These are phyloP conservation scores for Pao palembangensis DNA, from an alignment of 2,113 vertebrate species.

Conservation along the genomic window DNA sequence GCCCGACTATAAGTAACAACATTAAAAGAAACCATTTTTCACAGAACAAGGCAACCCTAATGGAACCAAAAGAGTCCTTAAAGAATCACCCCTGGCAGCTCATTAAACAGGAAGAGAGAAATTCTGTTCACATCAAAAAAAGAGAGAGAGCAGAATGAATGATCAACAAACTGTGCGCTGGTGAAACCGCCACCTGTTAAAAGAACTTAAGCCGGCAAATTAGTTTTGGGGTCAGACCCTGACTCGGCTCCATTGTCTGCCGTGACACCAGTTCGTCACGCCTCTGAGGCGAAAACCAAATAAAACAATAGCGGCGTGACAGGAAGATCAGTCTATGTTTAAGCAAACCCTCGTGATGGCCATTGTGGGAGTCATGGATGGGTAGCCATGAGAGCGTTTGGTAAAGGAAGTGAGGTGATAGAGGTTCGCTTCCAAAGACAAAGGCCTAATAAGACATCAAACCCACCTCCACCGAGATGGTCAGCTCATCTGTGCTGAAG, in stretches of 20 bases:
- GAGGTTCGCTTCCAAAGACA: slow-evolving; percentile 24
- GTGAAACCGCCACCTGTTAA: slow-evolving; percentile 53
- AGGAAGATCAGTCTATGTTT: slow-evolving; percentile 63
- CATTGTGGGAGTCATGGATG: slow-evolving; percentile 62
- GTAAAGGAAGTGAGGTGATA: slow-evolving; percentile 60
- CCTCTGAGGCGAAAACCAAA: slow-evolving; percentile 70
- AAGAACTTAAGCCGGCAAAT: slow-evolving; percentile 64
- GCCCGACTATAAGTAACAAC: slow-evolving; percentile 32
- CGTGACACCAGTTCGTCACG: slow-evolving; percentile 58
- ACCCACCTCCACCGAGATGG: too few species aligned
- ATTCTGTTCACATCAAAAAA: slow-evolving; percentile 3
- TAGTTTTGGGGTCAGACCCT: slow-evolving; percentile 67
- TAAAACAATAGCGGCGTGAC: slow-evolving; percentile 67
- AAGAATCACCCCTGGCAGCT: too few species aligned
- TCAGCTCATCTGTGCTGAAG: too few species aligned
- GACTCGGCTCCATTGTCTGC: slow-evolving; percentile 59
- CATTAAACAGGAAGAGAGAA: neutral
- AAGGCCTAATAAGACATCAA: slow-evolving; percentile 16
- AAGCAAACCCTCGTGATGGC: slow-evolving; percentile 67
- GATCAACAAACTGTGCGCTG: slow-evolving; percentile 61
- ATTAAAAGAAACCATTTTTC: slow-evolving; percentile 4
- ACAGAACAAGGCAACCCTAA: too few species aligned
- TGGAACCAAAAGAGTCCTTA: too few species aligned
- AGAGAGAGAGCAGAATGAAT: slow-evolving; percentile 38
- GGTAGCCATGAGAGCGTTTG: slow-evolving; percentile 62